Conservation (phyloP, 1,140 invertebrate genomes). For the Plodia interpunctella region DNA sequence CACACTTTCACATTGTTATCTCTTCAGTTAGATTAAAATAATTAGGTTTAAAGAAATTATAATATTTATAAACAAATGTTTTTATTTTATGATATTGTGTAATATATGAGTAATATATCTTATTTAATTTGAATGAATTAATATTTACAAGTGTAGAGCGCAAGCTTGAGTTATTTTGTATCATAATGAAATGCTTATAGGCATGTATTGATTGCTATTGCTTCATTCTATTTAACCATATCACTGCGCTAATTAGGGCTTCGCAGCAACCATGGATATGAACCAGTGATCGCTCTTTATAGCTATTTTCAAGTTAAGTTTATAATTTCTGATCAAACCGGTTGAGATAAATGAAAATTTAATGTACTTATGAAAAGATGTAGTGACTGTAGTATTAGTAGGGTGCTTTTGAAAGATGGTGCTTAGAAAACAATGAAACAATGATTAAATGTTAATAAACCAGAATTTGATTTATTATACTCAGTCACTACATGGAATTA, state of each 20-base stretch:
- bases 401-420: slow-evolving; percentile 8
- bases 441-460: neutral
- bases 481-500: slow-evolving; percentile 8
- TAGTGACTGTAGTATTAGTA: slow-evolving; percentile 6
- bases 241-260: slow-evolving; percentile 12
- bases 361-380: neutral
- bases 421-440: slow-evolving; percentile 3
- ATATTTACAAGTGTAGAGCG: slow-evolving; percentile 38
- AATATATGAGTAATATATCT: slow-evolving; percentile 51
- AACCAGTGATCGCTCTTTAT: slow-evolving; percentile 2
- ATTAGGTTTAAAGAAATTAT: slow-evolving; percentile 38
- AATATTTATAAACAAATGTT: slow-evolving; percentile 47
- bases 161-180: slow-evolving; percentile 30
- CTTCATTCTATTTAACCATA: slow-evolving; percentile 27
- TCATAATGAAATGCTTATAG: slow-evolving; percentile 35
- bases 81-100: slow-evolving; percentile 49
- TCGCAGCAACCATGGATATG: neutral
- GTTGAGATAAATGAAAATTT: neutral
- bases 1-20: slow-evolving; percentile 18
- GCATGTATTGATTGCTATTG: slow-evolving; percentile 34
- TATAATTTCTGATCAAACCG: neutral
- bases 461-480: neutral
- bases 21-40: slow-evolving; percentile 26
- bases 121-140: slow-evolving; percentile 52
- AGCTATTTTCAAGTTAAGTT: neutral